phyloP scores from a whole-genome alignment of 2,888 invertebrate genomes.

The Tanaodytes sp. region DNA sequence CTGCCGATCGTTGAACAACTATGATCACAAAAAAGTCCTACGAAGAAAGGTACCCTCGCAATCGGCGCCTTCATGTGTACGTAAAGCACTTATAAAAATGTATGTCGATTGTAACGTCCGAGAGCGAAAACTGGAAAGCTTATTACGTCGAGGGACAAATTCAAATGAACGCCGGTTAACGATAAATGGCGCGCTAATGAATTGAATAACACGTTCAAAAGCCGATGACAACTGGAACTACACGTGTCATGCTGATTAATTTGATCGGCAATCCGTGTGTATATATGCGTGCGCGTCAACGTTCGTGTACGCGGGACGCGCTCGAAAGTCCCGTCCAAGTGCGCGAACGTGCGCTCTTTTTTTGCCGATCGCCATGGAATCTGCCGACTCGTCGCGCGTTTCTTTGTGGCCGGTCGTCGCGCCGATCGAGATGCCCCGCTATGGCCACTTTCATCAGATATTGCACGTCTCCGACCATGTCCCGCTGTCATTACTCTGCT shows the following conservation, averaged over 20 bases:
- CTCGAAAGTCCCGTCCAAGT: conserved; percentile 46
- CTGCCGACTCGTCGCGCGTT: conserved; percentile 31
- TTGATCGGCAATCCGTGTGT: conserved; percentile 50
- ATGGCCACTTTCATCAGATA: conserved; percentile 55
- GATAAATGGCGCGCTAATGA: conserved; percentile 46
- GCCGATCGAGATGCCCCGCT: conserved; percentile 44
- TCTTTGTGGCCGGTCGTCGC: conserved; percentile 43
- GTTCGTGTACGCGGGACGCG: too few species aligned
- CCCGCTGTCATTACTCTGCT: conserved; percentile 33
- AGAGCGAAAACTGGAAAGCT: conserved; percentile 13
- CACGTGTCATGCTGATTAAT: conserved; percentile 63
- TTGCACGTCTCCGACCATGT: conserved; percentile 16
- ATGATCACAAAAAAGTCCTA: too few species aligned
- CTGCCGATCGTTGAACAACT: too few species aligned
- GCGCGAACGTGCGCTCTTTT: conserved; percentile 39
- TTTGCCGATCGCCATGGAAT: conserved; percentile 37
- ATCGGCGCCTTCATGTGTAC: too few species aligned
- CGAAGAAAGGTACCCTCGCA: too few species aligned
- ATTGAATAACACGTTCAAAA: conserved; percentile 37
- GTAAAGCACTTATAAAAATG: too few species aligned
- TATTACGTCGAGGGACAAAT: conserved; percentile 26
- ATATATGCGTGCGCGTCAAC: too few species aligned
- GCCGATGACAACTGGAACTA: conserved; percentile 53
- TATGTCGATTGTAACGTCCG: neutral
- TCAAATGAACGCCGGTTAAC: conserved; percentile 34